Percentiles rank a stretch among this genome's conserved stretches.
phyloP scores from a whole-genome alignment of 2,888 invertebrate genomes.

The Mythimna ferrago region DNA sequence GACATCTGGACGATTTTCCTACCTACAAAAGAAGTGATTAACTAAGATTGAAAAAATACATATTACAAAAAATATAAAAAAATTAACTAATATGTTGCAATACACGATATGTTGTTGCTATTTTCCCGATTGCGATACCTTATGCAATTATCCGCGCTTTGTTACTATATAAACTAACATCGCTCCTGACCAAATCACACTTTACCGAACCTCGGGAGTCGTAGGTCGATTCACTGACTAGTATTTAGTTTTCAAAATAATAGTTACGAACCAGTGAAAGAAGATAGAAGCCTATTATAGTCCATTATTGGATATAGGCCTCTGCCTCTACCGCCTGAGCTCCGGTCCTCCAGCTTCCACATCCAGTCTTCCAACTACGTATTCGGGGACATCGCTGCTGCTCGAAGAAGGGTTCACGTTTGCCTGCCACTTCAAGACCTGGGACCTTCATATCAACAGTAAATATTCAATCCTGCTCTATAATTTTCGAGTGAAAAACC shows the following conservation, averaged over 20 bases:
- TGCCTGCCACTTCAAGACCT: background rate
- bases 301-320: background rate
- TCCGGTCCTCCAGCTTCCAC: background rate
- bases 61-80: background rate
- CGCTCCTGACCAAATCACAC: background rate
- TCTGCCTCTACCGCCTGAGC: background rate
- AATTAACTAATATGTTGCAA: conserved; percentile 3
- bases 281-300: background rate
- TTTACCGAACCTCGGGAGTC: background rate
- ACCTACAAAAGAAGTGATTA: background rate
- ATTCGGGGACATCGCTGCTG: background rate
- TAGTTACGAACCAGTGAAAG: background rate
- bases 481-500: background rate
- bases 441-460: background rate
- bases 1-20: too few relatives aligned
- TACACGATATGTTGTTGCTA: background rate
- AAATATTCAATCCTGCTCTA: background rate
- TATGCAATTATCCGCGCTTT: background rate
- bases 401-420: background rate
- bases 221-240: background rate
- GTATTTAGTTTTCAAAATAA: background rate
- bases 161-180: background rate
- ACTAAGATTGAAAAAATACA: background rate
- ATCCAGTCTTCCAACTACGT: background rate
- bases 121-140: background rate